A percentile compares a stretch with the other conserved stretches of the same genome.
phyloP scores from a whole-genome alignment of 2,888 invertebrate species.

The Lasioglossum vierecki region DNA sequence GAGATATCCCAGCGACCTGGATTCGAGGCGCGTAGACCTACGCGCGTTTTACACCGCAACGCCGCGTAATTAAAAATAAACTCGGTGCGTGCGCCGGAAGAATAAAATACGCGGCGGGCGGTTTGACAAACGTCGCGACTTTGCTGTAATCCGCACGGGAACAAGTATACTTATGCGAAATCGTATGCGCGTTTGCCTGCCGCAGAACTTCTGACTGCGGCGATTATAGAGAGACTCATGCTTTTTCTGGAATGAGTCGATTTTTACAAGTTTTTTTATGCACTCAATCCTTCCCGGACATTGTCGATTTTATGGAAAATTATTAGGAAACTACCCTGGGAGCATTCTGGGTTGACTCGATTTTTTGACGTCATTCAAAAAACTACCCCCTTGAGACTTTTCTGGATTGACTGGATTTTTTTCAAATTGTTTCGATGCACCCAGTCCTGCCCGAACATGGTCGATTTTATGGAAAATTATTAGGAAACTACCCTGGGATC shows the following conservation, averaged over 20 bases:
- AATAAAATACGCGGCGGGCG: conserved; percentile 50
- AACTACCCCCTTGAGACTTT: background rate
- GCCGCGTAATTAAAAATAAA: conserved; percentile 59
- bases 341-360: background rate
- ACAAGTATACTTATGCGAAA: background rate
- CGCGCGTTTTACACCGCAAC: conserved; percentile 5
- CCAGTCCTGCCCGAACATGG: no score
- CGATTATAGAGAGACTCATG: background rate
- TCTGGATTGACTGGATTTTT: background rate
- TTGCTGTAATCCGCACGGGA: background rate
- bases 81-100: conserved; percentile 52
- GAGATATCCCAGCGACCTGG: conserved; percentile 21
- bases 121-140: conserved; percentile 57
- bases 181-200: background rate
- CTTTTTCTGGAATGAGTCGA: background rate
- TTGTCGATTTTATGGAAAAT: background rate
- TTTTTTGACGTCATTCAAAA: background rate
- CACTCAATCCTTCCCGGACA: background rate
- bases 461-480: no score
- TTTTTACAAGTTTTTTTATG: background rate
- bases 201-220: background rate
- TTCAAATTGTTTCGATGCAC: no score
- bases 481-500: no score
- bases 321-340: background rate
- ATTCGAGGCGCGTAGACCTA: conserved; percentile 56